These are phyloP conservation scores for Aphelinus atriplicis DNA, from an alignment of 1,140 invertebrate genomes.

Conservation along the genomic window DNA sequence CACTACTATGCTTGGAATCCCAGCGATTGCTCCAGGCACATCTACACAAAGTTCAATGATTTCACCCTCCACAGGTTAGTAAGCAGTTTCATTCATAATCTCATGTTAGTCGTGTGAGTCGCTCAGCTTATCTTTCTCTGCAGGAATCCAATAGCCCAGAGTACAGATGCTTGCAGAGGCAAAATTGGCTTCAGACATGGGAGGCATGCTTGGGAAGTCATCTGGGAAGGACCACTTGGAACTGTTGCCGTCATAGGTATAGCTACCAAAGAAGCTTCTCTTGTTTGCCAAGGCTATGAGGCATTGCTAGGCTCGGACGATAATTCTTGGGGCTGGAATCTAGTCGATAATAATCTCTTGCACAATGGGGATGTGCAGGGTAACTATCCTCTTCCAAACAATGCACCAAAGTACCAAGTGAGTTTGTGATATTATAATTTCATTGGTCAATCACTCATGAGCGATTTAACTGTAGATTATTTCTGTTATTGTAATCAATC, in stretches of 20 bases:
- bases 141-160: constrained; percentile 96
- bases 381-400: constrained; percentile 94
- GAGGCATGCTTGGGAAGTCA: constrained; percentile 97
- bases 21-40: constrained; percentile 95
- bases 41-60: constrained; percentile 96
- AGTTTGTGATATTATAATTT: constrained; percentile 27
- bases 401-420: constrained; percentile 98
- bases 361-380: constrained; percentile 97
- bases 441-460: neutral
- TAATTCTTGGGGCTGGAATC: constrained; percentile 99
- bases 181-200: constrained; percentile 95
- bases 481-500: neutral
- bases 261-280: constrained; percentile 91
- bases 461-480: constrained; percentile 10
- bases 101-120: neutral
- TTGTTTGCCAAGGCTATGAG: constrained; percentile 94
- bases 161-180: constrained; percentile 94
- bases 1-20: constrained; percentile 98
- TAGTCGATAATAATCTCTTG: constrained; percentile 96
- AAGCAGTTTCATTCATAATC: constrained; percentile 30
- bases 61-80: constrained; percentile 90
- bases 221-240: constrained; percentile 98
- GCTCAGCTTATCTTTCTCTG: constrained; percentile 37
- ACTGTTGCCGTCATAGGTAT: constrained; percentile 96
- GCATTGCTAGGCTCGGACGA: constrained; percentile 94